Evolutionary conservation across 2,113 vertebrate genomes (phyloP).

Genomic region (Phalacrocorax carbo): DNA sequence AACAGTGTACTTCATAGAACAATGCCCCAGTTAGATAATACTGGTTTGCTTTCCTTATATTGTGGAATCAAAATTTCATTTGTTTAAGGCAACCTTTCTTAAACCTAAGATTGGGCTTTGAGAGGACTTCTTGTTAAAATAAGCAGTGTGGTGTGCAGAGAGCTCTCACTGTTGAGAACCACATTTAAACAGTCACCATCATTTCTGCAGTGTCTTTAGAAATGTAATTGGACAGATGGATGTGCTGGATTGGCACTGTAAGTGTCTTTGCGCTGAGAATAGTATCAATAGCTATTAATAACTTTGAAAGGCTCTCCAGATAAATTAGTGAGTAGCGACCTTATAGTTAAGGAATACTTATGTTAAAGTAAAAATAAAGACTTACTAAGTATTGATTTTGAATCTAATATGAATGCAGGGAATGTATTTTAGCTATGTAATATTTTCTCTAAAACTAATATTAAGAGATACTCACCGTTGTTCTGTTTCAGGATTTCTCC

Average conservation of each 20-base stretch:
- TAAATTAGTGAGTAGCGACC: constrained; percentile 46
- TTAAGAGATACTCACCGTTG: background rate
- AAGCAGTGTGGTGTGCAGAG: background rate
- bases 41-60: background rate
- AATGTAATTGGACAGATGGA: constrained; percentile 61
- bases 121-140: background rate
- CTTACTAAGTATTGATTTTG: background rate
- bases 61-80: background rate
- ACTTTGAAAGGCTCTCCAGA: constrained; percentile 56
- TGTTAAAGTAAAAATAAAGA: background rate
- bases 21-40: background rate
- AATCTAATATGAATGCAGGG: background rate
- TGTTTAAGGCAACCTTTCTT: background rate
- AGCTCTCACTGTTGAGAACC: background rate
- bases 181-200: background rate
- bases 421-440: background rate
- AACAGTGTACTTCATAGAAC: background rate
- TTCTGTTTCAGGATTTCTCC: background rate
- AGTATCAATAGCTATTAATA: constrained; percentile 73
- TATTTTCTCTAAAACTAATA: background rate
- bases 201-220: constrained; percentile 55
- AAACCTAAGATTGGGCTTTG: background rate
- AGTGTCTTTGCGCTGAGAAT: constrained; percentile 71
- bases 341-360: constrained; percentile 1
- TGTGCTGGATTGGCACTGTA: constrained; percentile 67